Evolutionary conservation across 53 echinoderm and acorn worm genomes (phyloP), one percentile per base, ranked within the genome.

Genomic region (Holothuria leucospilota): DNA sequence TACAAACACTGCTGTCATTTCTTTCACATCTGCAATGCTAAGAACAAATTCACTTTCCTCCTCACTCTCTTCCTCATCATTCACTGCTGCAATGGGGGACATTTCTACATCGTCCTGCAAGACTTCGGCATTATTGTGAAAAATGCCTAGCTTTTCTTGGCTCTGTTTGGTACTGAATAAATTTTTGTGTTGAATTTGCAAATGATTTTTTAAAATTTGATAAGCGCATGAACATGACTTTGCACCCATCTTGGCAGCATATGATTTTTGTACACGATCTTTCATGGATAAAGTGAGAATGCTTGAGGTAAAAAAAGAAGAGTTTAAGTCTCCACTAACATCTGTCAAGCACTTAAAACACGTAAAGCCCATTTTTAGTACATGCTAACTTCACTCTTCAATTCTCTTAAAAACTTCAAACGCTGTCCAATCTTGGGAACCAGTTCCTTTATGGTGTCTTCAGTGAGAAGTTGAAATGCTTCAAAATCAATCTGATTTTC

Each of bases 211-310:
- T 71, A 46, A 20, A 71, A 71, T 40, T 71, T 38, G 71, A 71
- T 46, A 71, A 38, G 40, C 71, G 71, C 42, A 71, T 13, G 46
- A 71, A 71, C 21, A 39, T 46, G 46, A 16, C 46, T 39, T 14
- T 20, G 71, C 71, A 71, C 10, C 71, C 71, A 15, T 71, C 46
- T 23, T 71, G 71, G 40, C 40, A 39, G 46, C 71, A 71, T 41
- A 71, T 71, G 10, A 71, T 71, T 14, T 71, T 40, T 71, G 71
- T 71, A 13, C 46, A 16, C 21, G 71, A 71, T 18, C 71, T 39
- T 71, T 71, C 42, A 71, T 71, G 71, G 18, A 71, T 71, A 8
- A 71, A 39, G 46, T 71, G 71, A 41, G 71, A 71, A 71, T 71
- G 71, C 39, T 39, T 71, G 20, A 71, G 71, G 71, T 71, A 40